phyloP scores from a whole-genome alignment of 2,113 vertebrate genomes.

The Parus major region DNA sequence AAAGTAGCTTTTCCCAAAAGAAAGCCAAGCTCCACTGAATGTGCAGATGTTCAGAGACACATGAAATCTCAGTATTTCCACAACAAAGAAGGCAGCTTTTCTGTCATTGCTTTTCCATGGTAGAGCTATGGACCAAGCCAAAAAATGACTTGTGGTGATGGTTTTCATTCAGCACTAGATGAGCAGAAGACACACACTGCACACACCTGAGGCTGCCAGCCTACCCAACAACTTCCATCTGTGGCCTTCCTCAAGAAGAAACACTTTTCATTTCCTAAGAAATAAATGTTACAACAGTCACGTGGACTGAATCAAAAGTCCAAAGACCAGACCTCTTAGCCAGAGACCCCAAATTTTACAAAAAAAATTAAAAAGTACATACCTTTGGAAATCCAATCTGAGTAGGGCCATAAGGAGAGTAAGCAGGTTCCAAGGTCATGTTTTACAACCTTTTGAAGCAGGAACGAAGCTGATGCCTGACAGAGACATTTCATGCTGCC shows the following conservation, averaged over 20 bases:
- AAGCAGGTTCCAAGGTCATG: conserved; percentile 26
- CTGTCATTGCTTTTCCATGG: background rate
- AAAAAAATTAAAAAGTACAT: background rate
- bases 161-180: background rate
- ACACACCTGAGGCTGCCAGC: background rate
- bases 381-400: conserved; percentile 14
- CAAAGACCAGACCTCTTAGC: background rate
- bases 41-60: background rate
- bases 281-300: conserved; percentile 21
- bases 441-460: conserved; percentile 35
- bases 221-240: background rate
- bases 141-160: background rate
- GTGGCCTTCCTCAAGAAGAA: background rate
- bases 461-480: background rate
- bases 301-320: conserved; percentile 42
- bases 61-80: background rate
- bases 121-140: background rate
- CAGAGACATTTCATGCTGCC: background rate
- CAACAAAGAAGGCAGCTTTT: background rate
- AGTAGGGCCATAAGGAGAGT: background rate
- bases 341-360: background rate
- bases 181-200: background rate
- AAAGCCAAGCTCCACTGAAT: background rate
- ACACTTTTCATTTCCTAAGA: conserved; percentile 34
- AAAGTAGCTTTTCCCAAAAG: background rate